Conservation (phyloP, 2,888 invertebrate species). For the Ferrisia virgata region DNA sequence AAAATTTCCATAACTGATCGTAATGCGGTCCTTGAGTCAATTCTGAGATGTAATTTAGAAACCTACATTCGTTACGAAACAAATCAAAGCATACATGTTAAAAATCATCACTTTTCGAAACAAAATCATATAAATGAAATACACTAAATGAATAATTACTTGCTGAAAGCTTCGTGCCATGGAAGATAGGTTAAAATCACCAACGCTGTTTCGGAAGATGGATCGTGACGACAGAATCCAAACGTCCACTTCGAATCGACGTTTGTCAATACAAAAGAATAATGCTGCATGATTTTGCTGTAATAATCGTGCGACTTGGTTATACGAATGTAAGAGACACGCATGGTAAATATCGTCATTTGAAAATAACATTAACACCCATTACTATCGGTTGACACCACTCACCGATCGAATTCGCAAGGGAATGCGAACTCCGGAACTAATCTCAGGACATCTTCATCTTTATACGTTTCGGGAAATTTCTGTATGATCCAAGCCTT, state of each 20-base stretch:
- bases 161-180: constrained; percentile 96
- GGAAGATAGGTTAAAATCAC: constrained; percentile 85
- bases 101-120: background rate
- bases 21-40: constrained; percentile 63
- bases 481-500: constrained; percentile 74
- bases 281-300: constrained; percentile 72
- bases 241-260: constrained; percentile 94
- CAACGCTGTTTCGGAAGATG: constrained; percentile 79
- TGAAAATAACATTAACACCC: background rate
- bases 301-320: constrained; percentile 63
- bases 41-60: constrained; percentile 78
- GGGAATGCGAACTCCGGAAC: constrained; percentile 91
- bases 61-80: too few relatives aligned
- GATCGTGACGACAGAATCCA: constrained; percentile 94
- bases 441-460: constrained; percentile 79
- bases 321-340: too few relatives aligned
- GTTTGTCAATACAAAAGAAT: constrained; percentile 94
- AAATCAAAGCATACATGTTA: too few relatives aligned
- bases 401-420: constrained; percentile 73
- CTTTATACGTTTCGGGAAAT: constrained; percentile 78
- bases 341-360: constrained; percentile 45
- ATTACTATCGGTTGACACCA: constrained; percentile 50
- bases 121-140: background rate
- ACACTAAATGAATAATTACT: constrained; percentile 60
- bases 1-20: constrained; percentile 62